Percentiles rank a stretch among this genome's conserved stretches.
These are phyloP conservation scores for Drosophila novamexicana DNA, from an alignment of 1,140 invertebrate genomes.

Conservation along the genomic window DNA sequence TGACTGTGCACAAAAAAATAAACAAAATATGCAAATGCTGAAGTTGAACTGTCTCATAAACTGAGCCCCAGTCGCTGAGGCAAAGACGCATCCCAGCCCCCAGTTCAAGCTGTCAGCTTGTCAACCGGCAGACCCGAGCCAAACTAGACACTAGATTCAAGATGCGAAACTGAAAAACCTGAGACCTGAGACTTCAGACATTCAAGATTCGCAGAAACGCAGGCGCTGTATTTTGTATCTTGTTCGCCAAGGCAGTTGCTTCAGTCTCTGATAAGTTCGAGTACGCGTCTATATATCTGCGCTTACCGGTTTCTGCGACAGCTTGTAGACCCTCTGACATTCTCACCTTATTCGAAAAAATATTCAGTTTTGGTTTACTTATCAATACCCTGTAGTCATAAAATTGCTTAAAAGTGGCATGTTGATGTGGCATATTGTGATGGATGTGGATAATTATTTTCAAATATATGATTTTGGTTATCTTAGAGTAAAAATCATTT, in stretches of 20 bases:
- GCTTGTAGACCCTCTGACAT: constrained; percentile 1
- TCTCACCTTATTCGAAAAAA: constrained; percentile 12
- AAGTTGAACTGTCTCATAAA: constrained; percentile 64
- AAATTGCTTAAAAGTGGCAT: neutral
- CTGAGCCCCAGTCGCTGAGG: constrained; percentile 5
- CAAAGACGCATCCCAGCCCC: constrained; percentile 10
- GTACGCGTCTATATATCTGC: constrained; percentile 1
- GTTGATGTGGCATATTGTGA: neutral
- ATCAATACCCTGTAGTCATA: neutral
- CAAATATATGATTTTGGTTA: no score
- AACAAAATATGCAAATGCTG: constrained; percentile 59
- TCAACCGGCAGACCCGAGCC: neutral
- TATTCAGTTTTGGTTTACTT: constrained; percentile 3
- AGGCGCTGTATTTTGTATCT: neutral
- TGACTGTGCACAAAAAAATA: constrained; percentile 18
- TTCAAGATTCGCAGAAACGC: constrained; percentile 5
- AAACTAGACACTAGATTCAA: constrained; percentile 18
- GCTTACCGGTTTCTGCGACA: constrained; percentile 24
- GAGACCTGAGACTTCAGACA: neutral
- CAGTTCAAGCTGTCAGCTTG: constrained; percentile 1
- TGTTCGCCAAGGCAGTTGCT: constrained; percentile 8
- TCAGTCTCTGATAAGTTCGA: constrained; percentile 16
- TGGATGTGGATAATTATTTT: neutral
- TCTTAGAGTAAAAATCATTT: no score
- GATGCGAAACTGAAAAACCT: constrained; percentile 13